phyloP scores from a whole-genome alignment of 2,797 vertebrate species.

The Parauchenoglanis punctatus region DNA sequence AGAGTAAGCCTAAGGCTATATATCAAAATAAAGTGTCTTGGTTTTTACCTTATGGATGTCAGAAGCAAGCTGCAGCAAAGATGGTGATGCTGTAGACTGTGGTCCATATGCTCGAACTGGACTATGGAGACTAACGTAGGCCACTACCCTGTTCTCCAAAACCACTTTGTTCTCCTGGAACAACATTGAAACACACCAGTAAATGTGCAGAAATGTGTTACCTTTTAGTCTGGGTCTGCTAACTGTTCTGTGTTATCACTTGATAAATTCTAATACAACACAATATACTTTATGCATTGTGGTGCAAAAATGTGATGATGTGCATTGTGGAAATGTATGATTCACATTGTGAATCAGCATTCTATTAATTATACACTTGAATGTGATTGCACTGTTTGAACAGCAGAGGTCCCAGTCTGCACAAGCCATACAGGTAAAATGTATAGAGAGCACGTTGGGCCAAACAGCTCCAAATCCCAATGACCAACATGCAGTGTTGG shows the following conservation, averaged over 20 bases:
- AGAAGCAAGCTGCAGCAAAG: conserved; percentile 83
- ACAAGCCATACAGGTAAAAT: neutral
- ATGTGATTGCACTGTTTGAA: neutral
- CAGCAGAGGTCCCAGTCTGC: neutral
- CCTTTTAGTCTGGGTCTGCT: neutral
- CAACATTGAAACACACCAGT: conserved; percentile 38
- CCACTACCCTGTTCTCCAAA: conserved; percentile 84
- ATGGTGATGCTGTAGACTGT: conserved; percentile 83
- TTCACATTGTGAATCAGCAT: neutral
- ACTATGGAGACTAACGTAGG: conserved; percentile 85
- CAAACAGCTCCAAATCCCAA: neutral
- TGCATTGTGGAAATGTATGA: neutral
- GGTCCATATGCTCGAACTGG: conserved; percentile 81
- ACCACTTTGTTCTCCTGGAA: conserved; percentile 84
- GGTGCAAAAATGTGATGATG: neutral
- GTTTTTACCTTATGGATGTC: conserved; percentile 77
- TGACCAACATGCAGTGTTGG: neutral
- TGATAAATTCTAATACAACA: too few species aligned
- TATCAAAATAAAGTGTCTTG: neutral
- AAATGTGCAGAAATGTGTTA: neutral
- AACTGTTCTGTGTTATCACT: neutral
- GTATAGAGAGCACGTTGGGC: neutral
- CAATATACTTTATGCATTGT: neutral
- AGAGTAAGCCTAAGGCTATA: neutral
- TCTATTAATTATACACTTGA: neutral